A percentile compares a stretch with the other conserved stretches of the same genome.
These are phyloP conservation scores for Ammospiza nelsoni DNA, from an alignment of 2,113 vertebrate genomes.

Conservation along the genomic window DNA sequence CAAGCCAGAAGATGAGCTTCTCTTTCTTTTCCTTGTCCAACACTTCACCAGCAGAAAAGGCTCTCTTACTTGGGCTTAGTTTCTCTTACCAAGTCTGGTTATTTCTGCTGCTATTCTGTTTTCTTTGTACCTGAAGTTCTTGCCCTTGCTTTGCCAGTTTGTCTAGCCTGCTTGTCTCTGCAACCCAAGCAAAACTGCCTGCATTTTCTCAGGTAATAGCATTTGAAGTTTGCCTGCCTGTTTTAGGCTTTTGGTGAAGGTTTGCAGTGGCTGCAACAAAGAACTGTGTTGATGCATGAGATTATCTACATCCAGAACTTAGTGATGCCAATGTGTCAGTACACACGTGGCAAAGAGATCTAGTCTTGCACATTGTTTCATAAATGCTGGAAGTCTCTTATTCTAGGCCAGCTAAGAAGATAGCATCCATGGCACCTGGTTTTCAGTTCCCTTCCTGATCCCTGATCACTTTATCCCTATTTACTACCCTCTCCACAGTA, in stretches of 20 bases:
- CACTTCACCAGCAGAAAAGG: not conserved
- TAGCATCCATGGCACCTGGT: not conserved
- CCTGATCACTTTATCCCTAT: not conserved
- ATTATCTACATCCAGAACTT: not conserved
- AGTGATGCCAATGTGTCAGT: not conserved
- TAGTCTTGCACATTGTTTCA: not conserved
- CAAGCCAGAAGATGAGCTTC: not conserved
- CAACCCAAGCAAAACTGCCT: not conserved
- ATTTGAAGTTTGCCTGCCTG: not conserved
- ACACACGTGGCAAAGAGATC: not conserved
- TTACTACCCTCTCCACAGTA: not conserved
- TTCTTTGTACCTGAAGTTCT: not conserved
- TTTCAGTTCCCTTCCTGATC: not conserved
- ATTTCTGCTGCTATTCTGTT: not conserved
- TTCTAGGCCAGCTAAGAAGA: not conserved
- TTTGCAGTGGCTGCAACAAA: not conserved
- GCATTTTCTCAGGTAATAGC: not conserved
- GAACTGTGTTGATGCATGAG: not conserved
- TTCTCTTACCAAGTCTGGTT: not conserved
- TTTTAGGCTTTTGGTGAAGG: not conserved
- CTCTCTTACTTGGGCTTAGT: not conserved
- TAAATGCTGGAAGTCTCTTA: not conserved
- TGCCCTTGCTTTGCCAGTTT: not conserved
- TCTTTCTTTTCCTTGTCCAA: not conserved
- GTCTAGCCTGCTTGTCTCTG: not conserved